Base-by-base conservation (phyloP, 1,140 invertebrate genomes). In the Trichoplusia ni region DNA sequence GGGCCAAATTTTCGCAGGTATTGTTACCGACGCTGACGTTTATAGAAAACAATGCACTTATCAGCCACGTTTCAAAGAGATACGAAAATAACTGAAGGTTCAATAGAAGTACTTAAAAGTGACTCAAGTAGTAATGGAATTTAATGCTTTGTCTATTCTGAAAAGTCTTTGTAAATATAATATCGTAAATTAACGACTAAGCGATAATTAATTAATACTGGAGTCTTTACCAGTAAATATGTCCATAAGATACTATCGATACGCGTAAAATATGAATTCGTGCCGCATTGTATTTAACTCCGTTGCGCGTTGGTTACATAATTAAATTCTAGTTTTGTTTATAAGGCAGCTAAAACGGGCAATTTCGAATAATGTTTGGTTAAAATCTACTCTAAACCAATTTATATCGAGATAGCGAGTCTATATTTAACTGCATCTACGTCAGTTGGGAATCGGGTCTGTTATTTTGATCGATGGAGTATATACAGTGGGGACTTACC, bases 401-500 rank as follows among this genome's bases (percentile, higher is more conserved):
- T 54, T 14, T 16, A 18, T 40, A 35, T 33, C 21, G 21, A 16
- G 29, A 35, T 23, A 23, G 51, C 51, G 38, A 27, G 47, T 64
- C 27, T 64, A 31, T 18, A 5, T 56, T 46, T 64, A 44, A 11
- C 40, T 33, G 19, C 35, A 7, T 40, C 18, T 19, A 53, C 53
- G 47, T 71, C 64, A 63, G 58, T 62, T 40, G 69, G 61, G 65
- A 40, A 60, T 59, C 13, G 47, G 64, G 63, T 18, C 42, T 60
- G 62, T 69, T 71, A 69, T 64, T 58, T 53, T 64, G 31, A 76
- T 62, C 54, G 37, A 73, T 76, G 63, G 40, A 27, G 46, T 79
- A 79, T 82, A 64, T 78, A 84, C 74, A 78, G 68, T 75, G 79
- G 66, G 2, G 51, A 90, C 92, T 94, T 91, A 96, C 95, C 93